Evolutionary conservation across 2,113 vertebrate genomes (phyloP).

Genomic region (Turnix velox): DNA sequence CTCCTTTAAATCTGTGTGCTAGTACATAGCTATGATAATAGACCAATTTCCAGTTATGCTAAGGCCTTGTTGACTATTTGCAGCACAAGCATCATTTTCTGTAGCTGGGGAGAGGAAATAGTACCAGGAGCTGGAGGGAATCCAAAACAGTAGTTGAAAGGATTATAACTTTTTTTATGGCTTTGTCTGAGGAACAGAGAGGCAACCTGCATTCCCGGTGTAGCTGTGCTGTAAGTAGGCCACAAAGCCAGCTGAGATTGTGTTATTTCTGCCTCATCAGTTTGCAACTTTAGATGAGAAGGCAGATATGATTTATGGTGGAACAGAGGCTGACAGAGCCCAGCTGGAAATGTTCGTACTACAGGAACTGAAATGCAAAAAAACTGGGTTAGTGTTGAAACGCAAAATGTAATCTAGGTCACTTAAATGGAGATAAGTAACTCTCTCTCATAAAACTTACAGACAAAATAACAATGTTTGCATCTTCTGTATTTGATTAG

Average conservation of each 20-base stretch:
- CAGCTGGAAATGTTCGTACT: constrained; percentile 47
- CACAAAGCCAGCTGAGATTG: constrained; percentile 57
- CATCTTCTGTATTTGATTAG: background rate
- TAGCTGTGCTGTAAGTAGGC: constrained; percentile 32
- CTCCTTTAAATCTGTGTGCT: background rate
- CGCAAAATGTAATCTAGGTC: constrained; percentile 66
- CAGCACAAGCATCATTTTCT: background rate
- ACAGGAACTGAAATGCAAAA: constrained; percentile 40
- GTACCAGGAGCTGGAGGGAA: background rate
- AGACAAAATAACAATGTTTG: background rate
- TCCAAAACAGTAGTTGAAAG: constrained; percentile 4
- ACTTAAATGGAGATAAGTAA: constrained; percentile 31
- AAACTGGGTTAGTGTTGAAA: constrained; percentile 73
- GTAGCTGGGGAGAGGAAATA: background rate
- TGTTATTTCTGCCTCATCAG: constrained; percentile 66
- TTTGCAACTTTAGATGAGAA: constrained; percentile 64
- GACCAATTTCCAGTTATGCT: background rate
- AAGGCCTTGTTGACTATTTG: background rate
- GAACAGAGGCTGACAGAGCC: constrained; percentile 57
- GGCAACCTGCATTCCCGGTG: background rate
- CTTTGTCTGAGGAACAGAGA: constrained; percentile 14
- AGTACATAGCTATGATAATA: background rate
- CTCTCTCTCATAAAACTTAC: constrained; percentile 3
- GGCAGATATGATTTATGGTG: constrained; percentile 71
- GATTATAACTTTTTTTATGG: background rate